Evolutionary conservation across 2,888 invertebrate genomes (phyloP).

Genomic region (Lampropteryx suffumata): DNA sequence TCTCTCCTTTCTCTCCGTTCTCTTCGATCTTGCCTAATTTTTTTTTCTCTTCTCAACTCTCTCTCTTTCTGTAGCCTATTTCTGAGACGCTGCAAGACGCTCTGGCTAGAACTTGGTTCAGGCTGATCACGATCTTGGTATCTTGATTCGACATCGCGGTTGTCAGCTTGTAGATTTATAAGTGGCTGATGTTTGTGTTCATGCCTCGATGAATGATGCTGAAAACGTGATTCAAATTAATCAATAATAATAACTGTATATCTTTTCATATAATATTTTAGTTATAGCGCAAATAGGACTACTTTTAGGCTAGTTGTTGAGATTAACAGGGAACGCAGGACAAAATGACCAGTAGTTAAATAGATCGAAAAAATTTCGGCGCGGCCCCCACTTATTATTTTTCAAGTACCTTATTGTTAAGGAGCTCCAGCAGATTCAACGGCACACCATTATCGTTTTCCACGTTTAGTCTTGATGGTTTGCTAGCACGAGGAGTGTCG

Average conservation of each 20-base stretch:
- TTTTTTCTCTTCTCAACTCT: slow-evolving; percentile 1
- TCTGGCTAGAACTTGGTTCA: neutral
- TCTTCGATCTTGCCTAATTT: neutral
- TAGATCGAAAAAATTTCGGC: no score
- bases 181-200: neutral
- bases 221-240: neutral
- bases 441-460: neutral
- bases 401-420: slow-evolving; percentile 3
- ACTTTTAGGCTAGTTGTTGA: no score
- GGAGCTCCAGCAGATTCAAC: neutral
- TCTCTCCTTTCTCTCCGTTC: slow-evolving; percentile 13
- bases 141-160: neutral
- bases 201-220: neutral
- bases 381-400: no score
- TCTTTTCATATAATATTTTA: no score
- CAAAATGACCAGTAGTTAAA: no score
- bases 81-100: slow-evolving; percentile 11
- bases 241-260: no score
- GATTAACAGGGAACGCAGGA: no score
- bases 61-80: slow-evolving; percentile 8
- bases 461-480: neutral
- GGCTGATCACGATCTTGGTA: neutral
- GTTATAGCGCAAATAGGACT: no score
- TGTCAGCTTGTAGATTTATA: neutral
- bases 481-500: neutral